These are phyloP conservation scores for Ectemnius cavifrons DNA, from an alignment of 2,888 invertebrate genomes.

Conservation along the genomic window DNA sequence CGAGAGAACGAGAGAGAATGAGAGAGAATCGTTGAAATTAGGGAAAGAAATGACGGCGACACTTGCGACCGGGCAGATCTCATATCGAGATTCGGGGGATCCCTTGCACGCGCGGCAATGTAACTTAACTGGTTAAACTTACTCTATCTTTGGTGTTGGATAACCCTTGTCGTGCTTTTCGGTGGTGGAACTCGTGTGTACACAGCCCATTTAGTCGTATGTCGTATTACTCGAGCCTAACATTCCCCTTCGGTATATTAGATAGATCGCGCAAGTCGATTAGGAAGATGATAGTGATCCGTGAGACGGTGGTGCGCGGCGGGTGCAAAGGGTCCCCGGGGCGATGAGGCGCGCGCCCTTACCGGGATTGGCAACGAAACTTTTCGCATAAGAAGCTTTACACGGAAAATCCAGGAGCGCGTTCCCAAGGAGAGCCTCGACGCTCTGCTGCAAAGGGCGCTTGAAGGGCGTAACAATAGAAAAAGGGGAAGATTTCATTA, in stretches of 20 bases:
- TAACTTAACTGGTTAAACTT: too few species aligned
- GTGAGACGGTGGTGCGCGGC: background rate
- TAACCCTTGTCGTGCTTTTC: too few species aligned
- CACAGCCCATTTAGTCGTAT: background rate
- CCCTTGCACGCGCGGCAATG: too few species aligned
- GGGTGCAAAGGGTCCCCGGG: conserved; percentile 2
- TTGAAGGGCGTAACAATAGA: background rate
- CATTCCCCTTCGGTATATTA: background rate
- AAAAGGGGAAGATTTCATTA: background rate
- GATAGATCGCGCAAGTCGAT: too few species aligned
- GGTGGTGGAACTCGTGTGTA: too few species aligned
- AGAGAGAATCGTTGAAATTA: conserved; percentile 23
- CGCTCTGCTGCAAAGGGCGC: background rate
- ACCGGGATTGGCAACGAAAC: background rate
- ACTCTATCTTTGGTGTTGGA: too few species aligned
- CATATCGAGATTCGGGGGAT: too few species aligned
- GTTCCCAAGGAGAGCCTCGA: too few species aligned
- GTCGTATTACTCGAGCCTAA: background rate
- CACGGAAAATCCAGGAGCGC: background rate
- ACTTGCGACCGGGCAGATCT: too few species aligned
- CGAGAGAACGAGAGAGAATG: conserved; percentile 37
- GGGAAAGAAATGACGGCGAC: background rate
- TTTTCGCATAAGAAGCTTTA: conserved; percentile 6
- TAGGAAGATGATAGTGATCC: too few species aligned
- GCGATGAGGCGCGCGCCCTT: background rate